Evolutionary conservation across 2,888 invertebrate species (phyloP).

Genomic region (Drosophila affinis): DNA sequence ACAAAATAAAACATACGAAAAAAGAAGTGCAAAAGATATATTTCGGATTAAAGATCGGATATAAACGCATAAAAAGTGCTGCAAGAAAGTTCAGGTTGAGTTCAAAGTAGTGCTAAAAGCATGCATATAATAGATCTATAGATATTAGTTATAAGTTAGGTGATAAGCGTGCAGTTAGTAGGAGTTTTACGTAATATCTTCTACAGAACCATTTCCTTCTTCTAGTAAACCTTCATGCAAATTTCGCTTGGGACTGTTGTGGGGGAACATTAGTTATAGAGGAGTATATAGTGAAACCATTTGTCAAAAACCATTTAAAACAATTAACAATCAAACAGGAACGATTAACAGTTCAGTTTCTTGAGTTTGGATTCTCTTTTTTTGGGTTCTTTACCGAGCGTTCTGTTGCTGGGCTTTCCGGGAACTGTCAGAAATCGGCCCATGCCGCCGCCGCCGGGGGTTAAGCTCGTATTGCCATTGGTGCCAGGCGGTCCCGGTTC

Average conservation of each 20-base stretch:
- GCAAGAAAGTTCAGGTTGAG: constrained; percentile 33
- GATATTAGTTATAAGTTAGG: constrained; percentile 1
- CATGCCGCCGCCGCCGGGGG: constrained; percentile 76
- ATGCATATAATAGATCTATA: neutral
- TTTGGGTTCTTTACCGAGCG: constrained; percentile 66
- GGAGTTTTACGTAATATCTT: neutral
- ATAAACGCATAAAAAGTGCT: constrained; percentile 26
- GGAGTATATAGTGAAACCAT: neutral
- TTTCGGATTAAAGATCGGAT: constrained; percentile 37
- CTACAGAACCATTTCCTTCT: constrained; percentile 33
- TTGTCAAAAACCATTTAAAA: constrained; percentile 18
- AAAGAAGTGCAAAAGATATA: constrained; percentile 52
- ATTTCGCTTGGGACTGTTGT: constrained; percentile 12
- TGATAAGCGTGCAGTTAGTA: constrained; percentile 35
- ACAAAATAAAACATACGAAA: constrained; percentile 44
- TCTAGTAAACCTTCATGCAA: constrained; percentile 34
- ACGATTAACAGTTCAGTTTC: constrained; percentile 30
- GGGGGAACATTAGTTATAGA: constrained; percentile 5
- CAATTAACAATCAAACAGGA: constrained; percentile 36
- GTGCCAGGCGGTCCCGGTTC: constrained; percentile 74
- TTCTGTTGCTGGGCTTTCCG: constrained; percentile 80
- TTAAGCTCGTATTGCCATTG: constrained; percentile 70
- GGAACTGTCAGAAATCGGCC: constrained; percentile 83
- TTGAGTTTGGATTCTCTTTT: constrained; percentile 31
- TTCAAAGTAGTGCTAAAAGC: constrained; percentile 22